Evolutionary conservation across 2,113 vertebrate species (phyloP).

Genomic region (Nothobranchius kuhntae): DNA sequence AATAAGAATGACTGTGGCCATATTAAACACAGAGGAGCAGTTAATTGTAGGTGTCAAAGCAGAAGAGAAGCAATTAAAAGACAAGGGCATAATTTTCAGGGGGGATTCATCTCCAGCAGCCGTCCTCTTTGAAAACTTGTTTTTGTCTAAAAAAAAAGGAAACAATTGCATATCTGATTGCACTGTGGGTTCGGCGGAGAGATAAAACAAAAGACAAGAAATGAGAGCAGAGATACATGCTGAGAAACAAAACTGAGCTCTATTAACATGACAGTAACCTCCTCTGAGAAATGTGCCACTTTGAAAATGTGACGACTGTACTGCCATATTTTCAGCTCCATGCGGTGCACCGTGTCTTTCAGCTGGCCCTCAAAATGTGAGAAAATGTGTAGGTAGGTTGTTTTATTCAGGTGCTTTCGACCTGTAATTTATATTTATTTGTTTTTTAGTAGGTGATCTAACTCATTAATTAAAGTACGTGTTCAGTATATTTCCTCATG

Average conservation of each 20-base stretch:
- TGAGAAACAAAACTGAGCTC: constrained; percentile 51
- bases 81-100: constrained; percentile 73
- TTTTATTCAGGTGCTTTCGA: neutral
- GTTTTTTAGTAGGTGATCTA: neutral
- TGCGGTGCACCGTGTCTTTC: constrained; percentile 13
- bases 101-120: constrained; percentile 52
- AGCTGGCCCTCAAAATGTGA: neutral
- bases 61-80: constrained; percentile 82
- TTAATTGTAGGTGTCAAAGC: constrained; percentile 32
- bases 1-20: constrained; percentile 28
- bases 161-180: constrained; percentile 63
- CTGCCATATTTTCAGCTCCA: constrained; percentile 26
- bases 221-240: constrained; percentile 44
- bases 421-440: neutral
- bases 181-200: constrained; percentile 48
- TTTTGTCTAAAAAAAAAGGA: constrained; percentile 51
- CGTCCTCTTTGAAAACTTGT: constrained; percentile 39
- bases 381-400: neutral
- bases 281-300: constrained; percentile 44
- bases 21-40: constrained; percentile 30
- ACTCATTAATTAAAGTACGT: neutral
- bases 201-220: constrained; percentile 52
- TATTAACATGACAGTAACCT: constrained; percentile 48
- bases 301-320: constrained; percentile 43
- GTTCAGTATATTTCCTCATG: too few species aligned